Evolutionary conservation across 2,113 vertebrate genomes (phyloP), one percentile per base, ranked within the genome.

Genomic region (Numenius arquata): DNA sequence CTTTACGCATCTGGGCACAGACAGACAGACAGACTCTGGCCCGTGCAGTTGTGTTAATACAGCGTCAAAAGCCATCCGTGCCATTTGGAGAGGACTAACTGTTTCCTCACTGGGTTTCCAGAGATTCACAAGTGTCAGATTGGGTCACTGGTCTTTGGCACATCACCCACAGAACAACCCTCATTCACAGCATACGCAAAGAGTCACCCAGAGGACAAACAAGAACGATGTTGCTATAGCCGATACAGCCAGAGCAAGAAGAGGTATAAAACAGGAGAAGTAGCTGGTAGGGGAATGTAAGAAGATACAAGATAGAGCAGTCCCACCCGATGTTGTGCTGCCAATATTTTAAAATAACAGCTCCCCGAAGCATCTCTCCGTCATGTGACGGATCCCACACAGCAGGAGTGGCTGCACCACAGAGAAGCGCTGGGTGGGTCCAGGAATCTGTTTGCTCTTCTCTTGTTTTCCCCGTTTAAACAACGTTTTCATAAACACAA

Each of bases 341-440:
- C 96, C 96, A 96, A 26, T 84, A 80, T 93, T 94, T 88, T 94
- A 96, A 97, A 96, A 95, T 88, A 96, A 94, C 93, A 95, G 78
- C 52, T 96, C 88, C 88, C 85, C 91, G 68, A 85, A 93, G 82
- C 75, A 58, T 83, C 70, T 88, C 73, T 52, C 41, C 6, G 4
- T 89, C 95, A 90, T 55, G 68, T 93, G 93, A 85, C 10, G 11
- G 65, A 85, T 88, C 74, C 47, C 85, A 91, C 72, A 74, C 63
- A 91, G 67, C 30, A 88, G 95, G 93, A 88, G 85, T 59, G 82
- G 92, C 59, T 43, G 34, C 43, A 63, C 67, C 82, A 41, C 91
- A 85, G 16, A 91, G 34, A 48, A 71, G 26, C 16, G 22, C 56
- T 89, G 95, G 90, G 94, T 74, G 93, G 94, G 94, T 79, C 12